These are phyloP conservation scores for Actinostola sp. DNA, from an alignment of 92 coral and sea anemone genomes.

Conservation along the genomic window DNA sequence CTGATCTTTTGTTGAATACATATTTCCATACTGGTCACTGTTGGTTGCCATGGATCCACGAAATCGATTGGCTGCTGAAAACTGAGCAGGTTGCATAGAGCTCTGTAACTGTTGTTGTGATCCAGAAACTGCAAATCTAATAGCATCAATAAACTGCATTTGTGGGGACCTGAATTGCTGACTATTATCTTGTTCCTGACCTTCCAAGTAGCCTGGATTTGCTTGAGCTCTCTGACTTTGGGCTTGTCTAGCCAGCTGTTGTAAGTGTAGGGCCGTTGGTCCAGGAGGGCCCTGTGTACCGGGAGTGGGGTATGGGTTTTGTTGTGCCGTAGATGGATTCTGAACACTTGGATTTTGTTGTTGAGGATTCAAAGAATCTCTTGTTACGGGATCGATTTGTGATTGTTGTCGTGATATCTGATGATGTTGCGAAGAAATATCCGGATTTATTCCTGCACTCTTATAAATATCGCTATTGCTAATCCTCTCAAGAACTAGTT, in stretches of 20 bases:
- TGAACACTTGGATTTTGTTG: conserved; percentile 18
- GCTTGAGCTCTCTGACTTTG: conserved; percentile 33
- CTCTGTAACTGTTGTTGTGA: conserved; percentile 34
- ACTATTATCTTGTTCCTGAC: conserved; percentile 30
- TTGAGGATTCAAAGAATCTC: conserved; percentile 30
- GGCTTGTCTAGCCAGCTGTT: conserved; percentile 84
- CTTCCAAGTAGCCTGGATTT: conserved; percentile 20
- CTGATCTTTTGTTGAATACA: conserved; percentile 41
- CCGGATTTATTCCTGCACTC: conserved; percentile 44
- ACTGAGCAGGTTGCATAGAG: conserved; percentile 29
- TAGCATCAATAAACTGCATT: conserved; percentile 31
- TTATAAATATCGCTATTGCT: conserved; percentile 44
- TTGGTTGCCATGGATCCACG: conserved; percentile 29
- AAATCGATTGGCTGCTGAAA: conserved; percentile 32
- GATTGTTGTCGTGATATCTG: conserved; percentile 51
- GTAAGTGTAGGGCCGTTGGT: conserved; percentile 67
- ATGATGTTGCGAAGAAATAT: conserved; percentile 50
- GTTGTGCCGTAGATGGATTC: conserved; percentile 20
- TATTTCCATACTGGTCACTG: conserved; percentile 33
- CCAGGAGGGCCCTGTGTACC: conserved; percentile 40
- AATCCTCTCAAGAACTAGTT: conserved; percentile 64
- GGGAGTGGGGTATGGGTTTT: conserved; percentile 27
- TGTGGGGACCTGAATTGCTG: conserved; percentile 27
- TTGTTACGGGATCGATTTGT: conserved; percentile 28
- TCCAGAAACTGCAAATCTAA: conserved; percentile 31